These are phyloP conservation scores for Coracopsis vasa DNA, from an alignment of 2,113 vertebrate genomes.

Conservation along the genomic window DNA sequence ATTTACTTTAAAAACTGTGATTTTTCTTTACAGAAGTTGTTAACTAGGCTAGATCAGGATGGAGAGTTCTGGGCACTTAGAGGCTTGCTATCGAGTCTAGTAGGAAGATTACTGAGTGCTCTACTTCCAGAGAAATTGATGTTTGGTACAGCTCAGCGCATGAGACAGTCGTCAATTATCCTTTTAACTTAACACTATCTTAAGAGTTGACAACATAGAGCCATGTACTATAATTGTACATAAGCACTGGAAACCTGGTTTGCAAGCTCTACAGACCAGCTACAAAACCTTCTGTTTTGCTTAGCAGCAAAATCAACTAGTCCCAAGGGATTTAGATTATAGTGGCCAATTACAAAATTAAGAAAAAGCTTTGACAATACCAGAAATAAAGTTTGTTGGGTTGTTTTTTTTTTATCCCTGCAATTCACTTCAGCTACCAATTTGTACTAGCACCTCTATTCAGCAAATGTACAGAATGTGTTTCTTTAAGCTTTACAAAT, in stretches of 20 bases:
- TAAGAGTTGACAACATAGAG: background rate
- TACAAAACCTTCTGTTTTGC: background rate
- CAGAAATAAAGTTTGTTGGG: background rate
- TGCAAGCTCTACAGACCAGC: background rate
- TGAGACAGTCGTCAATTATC: background rate
- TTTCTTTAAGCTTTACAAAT: background rate
- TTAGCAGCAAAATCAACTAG: constrained; percentile 29
- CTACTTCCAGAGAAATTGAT: background rate
- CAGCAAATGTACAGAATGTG: background rate
- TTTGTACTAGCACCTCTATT: background rate
- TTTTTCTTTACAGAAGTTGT: background rate
- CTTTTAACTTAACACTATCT: background rate
- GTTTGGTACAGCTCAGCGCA: background rate
- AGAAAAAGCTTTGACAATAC: background rate
- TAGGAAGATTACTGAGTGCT: background rate
- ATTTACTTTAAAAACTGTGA: background rate
- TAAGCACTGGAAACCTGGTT: background rate
- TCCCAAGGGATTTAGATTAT: constrained; percentile 15
- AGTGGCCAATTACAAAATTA: background rate
- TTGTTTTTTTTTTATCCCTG: background rate
- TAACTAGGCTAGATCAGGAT: background rate
- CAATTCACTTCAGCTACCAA: background rate
- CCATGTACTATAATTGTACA: background rate
- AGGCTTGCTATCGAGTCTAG: background rate
- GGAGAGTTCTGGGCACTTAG: background rate